Base-by-base conservation (phyloP, 2,888 invertebrate genomes). In the Pediacus dermestoides region DNA sequence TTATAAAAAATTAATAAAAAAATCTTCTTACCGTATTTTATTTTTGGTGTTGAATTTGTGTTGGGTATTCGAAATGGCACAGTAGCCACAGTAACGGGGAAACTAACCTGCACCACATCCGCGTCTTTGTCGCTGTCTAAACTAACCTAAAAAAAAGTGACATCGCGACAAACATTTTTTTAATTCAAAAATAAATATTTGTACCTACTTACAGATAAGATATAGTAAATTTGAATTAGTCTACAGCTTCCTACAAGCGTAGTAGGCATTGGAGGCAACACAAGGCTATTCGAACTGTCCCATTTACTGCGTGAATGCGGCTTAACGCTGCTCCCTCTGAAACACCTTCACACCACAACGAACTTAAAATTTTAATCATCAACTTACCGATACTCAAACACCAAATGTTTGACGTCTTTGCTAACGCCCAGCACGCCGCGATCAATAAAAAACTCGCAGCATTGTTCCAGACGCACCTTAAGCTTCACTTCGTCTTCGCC, bases 361-460 rank as follows among this genome's bases (percentile, higher is more conserved):
- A 3, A 13, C 12, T 3, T 12, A 9, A 30, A 30, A 12, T 11
- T 7, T 11, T 30, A 6, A 8, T 9, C 13, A 9, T 6, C 12
- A n/a, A 11, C 10, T 44, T 53, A 68, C 69, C 66, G 73, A 61
- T 82, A 82, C 63, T 86, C 85, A 56, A 85, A 74, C 22, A 85
- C 82, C 14, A 78, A 71, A 60, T 82, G 83, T 48, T 76, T 76
- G 28, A 78, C 63, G 53, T 82, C 81, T 60, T 85, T 85, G 54
- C 76, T 81, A 37, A 85, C 76, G 1, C 84, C 85, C 36, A 85
- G 67, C 4, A 84, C 83, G 12, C 82, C 84, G 50, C 84, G 74
- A 63, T 85, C 84, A 51, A 86, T 84, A 64, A 81, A 82, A 63
- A 81, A 85, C 63, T 85, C 84, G 39, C 85, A 81, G 60, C 81